Evolutionary conservation across 2,888 invertebrate genomes (phyloP).

Genomic region (Germaria angustata): DNA sequence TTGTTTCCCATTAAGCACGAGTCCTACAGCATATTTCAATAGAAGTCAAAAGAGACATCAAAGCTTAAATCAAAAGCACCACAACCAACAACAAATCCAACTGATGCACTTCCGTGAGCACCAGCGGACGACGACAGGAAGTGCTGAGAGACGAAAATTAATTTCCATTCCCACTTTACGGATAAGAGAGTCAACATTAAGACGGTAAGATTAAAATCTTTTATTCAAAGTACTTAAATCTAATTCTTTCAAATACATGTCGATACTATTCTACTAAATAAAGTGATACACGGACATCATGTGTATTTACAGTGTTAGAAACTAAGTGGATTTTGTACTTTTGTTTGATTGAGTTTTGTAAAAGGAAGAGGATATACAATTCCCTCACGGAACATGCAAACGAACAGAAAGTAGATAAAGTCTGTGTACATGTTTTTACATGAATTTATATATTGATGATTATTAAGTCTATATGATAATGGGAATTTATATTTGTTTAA

Average conservation of each 20-base stretch:
- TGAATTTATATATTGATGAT: too few species aligned
- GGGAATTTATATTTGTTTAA: too few species aligned
- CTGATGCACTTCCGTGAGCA: slow-evolving; percentile 39
- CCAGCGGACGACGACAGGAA: slow-evolving; percentile 66
- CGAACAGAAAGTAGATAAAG: too few species aligned
- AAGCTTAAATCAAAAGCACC: slow-evolving; percentile 61
- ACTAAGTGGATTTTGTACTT: too few species aligned
- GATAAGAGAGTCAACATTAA: slow-evolving; percentile 72
- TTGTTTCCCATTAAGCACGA: slow-evolving; percentile 36
- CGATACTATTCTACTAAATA: too few species aligned
- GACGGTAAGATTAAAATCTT: slow-evolving; percentile 68
- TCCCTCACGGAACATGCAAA: too few species aligned
- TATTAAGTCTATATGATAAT: too few species aligned
- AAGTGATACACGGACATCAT: too few species aligned
- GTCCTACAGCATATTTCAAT: slow-evolving; percentile 30
- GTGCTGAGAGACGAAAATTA: slow-evolving; percentile 70
- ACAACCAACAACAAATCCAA: slow-evolving; percentile 65
- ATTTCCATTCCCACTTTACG: slow-evolving; percentile 72
- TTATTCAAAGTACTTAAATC: not conserved
- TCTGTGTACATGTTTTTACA: too few species aligned
- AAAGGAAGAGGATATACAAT: too few species aligned
- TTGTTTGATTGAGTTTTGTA: too few species aligned
- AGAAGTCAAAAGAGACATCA: slow-evolving; percentile 66
- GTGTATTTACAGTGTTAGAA: too few species aligned
- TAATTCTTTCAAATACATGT: not conserved